These are phyloP conservation scores for Bolborhynchus lineola DNA, from an alignment of 2,113 vertebrate species.

Conservation along the genomic window DNA sequence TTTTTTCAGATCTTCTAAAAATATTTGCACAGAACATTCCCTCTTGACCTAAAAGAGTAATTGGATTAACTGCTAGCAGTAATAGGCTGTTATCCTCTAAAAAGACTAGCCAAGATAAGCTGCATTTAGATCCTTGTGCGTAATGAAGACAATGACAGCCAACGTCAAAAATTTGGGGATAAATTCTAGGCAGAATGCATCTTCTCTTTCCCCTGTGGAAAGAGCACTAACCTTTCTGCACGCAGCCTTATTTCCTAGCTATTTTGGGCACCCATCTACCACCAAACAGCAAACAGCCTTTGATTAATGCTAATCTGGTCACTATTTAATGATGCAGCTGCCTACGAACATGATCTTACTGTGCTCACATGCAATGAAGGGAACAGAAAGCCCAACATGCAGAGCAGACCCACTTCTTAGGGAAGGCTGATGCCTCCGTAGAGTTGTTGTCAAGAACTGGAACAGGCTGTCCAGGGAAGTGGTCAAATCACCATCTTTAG, in stretches of 20 bases:
- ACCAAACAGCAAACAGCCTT: background rate
- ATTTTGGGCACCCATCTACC: background rate
- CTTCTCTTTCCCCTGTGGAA: background rate
- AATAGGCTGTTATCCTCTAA: conserved; percentile 26
- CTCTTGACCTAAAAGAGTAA: conserved; percentile 52
- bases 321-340: background rate
- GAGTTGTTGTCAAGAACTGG: background rate
- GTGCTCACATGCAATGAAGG: fast-evolving
- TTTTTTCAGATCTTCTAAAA: conserved; percentile 10
- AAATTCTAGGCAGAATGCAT: background rate
- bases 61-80: conserved; percentile 42
- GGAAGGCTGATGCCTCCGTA: background rate
- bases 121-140: background rate
- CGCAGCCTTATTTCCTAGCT: background rate
- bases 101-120: conserved; percentile 28
- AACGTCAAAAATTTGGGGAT: background rate
- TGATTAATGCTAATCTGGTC: background rate
- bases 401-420: background rate
- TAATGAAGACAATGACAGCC: background rate
- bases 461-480: background rate
- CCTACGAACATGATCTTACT: fast-evolving
- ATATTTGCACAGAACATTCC: background rate
- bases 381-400: too few species aligned
- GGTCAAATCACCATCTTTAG: too few species aligned
- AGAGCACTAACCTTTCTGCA: background rate